Evolutionary conservation across 2,888 invertebrate genomes (phyloP).

Genomic region (Phaonia tiefii): DNA sequence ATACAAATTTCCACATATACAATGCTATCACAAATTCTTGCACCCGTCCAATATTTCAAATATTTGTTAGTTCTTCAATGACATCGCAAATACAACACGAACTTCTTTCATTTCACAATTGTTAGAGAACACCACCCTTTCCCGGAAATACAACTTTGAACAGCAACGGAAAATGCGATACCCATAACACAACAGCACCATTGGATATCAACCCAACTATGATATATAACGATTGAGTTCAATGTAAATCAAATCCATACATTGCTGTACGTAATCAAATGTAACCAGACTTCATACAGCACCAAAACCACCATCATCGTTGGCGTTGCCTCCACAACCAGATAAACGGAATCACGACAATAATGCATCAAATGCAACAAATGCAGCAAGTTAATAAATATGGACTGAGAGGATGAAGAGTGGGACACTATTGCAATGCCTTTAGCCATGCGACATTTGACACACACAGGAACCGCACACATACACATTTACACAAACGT

Average conservation of each 20-base stretch:
- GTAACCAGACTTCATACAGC: neutral
- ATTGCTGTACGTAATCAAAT: slow-evolving; percentile 35
- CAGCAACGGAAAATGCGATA: slow-evolving; percentile 56
- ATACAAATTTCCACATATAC: too few relatives aligned
- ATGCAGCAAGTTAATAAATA: slow-evolving; percentile 6
- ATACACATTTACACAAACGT: slow-evolving; percentile 17
- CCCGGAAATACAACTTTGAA: slow-evolving; percentile 21
- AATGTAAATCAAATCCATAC: slow-evolving; percentile 11
- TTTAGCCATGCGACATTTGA: slow-evolving; percentile 42
- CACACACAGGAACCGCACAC: neutral
- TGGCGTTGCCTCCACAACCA: neutral
- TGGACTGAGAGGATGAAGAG: neutral
- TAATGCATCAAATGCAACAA: slow-evolving; percentile 48
- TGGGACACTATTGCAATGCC: neutral
- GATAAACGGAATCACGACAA: slow-evolving; percentile 34
- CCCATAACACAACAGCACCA: slow-evolving; percentile 11
- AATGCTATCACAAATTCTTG: too few relatives aligned
- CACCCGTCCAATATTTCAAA: slow-evolving; percentile 42
- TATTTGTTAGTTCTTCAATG: slow-evolving; percentile 60
- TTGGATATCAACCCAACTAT: neutral
- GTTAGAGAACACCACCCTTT: slow-evolving; percentile 1
- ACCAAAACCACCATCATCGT: neutral
- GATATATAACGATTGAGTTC: slow-evolving; percentile 3
- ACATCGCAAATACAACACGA: slow-evolving; percentile 13
- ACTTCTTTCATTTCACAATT: slow-evolving; percentile 3